These are phyloP conservation scores for Chymomyza fuscimana DNA, from an alignment of 2,888 invertebrate genomes.

Conservation along the genomic window DNA sequence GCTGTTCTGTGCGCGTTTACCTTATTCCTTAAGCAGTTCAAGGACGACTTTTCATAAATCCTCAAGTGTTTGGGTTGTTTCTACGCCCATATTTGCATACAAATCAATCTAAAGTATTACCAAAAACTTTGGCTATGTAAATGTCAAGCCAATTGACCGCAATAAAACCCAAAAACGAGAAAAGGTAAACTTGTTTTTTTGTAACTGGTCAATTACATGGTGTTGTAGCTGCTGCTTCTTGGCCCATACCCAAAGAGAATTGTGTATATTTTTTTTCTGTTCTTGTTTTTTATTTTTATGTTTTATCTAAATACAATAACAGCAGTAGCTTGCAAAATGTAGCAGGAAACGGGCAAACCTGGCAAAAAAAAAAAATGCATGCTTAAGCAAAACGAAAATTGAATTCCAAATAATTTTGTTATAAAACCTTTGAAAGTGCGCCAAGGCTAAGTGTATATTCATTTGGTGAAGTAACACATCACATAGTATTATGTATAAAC, in stretches of 20 bases:
- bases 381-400: conserved; percentile 2
- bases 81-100: neutral
- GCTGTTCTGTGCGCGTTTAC: neutral
- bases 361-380: conserved; percentile 28
- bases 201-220: neutral
- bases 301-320: neutral
- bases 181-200: conserved; percentile 61
- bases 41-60: neutral
- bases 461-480: no score
- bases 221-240: neutral
- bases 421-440: neutral
- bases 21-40: conserved; percentile 12
- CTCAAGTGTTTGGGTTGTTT: neutral
- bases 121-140: conserved; percentile 41
- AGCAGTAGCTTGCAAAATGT: conserved; percentile 6
- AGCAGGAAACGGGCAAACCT: neutral
- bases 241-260: neutral
- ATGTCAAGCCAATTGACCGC: conserved; percentile 50
- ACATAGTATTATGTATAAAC: no score
- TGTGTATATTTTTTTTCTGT: neutral
- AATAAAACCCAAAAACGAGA: conserved; percentile 39
- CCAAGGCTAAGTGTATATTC: no score
- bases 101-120: neutral
- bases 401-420: neutral
- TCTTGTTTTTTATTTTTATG: neutral